phyloP scores from a whole-genome alignment of 2,888 invertebrate genomes.

The Agonopterix alstromeriana region DNA sequence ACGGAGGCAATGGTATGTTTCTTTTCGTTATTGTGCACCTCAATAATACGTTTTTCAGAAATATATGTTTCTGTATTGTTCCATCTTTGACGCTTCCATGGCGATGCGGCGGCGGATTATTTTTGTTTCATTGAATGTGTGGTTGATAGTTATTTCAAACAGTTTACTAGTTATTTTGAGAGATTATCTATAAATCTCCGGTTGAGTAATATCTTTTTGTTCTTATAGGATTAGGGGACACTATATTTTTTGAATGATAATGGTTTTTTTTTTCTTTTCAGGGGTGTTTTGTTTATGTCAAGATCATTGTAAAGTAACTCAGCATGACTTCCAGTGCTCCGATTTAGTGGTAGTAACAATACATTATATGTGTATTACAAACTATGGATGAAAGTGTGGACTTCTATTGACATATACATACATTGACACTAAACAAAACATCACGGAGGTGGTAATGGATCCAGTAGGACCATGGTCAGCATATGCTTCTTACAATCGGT shows the following conservation, averaged over 20 bases:
- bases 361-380: conserved; percentile 53
- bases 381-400: conserved; percentile 76
- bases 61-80: conserved; percentile 49
- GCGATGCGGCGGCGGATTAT: conserved; percentile 65
- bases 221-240: conserved; percentile 15
- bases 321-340: conserved; percentile 53
- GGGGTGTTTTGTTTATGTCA: conserved; percentile 48
- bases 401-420: conserved; percentile 67
- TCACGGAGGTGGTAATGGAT: conserved; percentile 84
- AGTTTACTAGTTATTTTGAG: not conserved
- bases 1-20: conserved; percentile 68
- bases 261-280: conserved; percentile 55
- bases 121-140: conserved; percentile 29
- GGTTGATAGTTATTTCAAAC: not conserved
- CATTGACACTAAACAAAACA: conserved; percentile 54
- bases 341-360: conserved; percentile 49
- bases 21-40: conserved; percentile 24
- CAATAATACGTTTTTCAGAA: conserved; percentile 20
- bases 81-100: conserved; percentile 64
- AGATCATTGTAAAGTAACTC: conserved; percentile 33
- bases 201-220: conserved; percentile 6
- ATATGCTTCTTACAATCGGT: conserved; percentile 89
- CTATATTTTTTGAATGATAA: conserved; percentile 18
- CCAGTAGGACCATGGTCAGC: conserved; percentile 93
- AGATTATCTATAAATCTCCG: not conserved